Base-by-base conservation (phyloP, 1,140 invertebrate genomes). In the Atta cephalotes region DNA sequence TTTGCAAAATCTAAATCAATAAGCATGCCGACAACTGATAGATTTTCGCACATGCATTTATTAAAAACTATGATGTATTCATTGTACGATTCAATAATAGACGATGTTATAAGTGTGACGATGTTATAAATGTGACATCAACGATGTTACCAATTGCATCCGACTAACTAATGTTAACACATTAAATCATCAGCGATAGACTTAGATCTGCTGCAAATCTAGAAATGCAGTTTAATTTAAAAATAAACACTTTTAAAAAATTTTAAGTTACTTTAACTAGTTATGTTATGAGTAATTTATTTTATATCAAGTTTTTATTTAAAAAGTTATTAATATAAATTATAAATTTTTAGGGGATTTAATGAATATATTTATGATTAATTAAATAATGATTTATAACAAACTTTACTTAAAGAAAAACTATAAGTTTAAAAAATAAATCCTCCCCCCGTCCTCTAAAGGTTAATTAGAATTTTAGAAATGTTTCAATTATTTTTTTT, bases 121-220 rank as follows among this genome's bases (percentile, higher is more conserved):
- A 81, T 21, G 28, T 71, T 81, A 70, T 14, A 60, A 81, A 60
- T 5, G 9, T 82, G 35, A 82, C 56, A 72, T 62, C 21, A 31
- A 56, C 18, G 35, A 39, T 45, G 60, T 82, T 49, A 60, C 7
- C 21, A 45, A 31, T 7, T 66, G 6, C 25, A 51, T 31, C 3
- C 9, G n/a, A 53, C 21, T 25, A 16, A 28, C 72, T 72, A 70
- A 80, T 65, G 25, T 60, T 51, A 58, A 6, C 31, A 35, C 31
- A 35, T 4, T 35, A 35, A 4, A 35, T 35, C 31, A 35, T 81
- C n/a, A 45, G 14, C 16, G 14, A 18, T 82, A 45, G 35, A 74
- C 71, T 49, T 74, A 62, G 18, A 62, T 49, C 21, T 28, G 3
- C 0, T 10, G 7, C 12, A 60, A 45, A 16, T 45, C 7, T 18